Base-by-base conservation (phyloP, 2,888 invertebrate genomes). In the Ecliptopera silaceata region DNA sequence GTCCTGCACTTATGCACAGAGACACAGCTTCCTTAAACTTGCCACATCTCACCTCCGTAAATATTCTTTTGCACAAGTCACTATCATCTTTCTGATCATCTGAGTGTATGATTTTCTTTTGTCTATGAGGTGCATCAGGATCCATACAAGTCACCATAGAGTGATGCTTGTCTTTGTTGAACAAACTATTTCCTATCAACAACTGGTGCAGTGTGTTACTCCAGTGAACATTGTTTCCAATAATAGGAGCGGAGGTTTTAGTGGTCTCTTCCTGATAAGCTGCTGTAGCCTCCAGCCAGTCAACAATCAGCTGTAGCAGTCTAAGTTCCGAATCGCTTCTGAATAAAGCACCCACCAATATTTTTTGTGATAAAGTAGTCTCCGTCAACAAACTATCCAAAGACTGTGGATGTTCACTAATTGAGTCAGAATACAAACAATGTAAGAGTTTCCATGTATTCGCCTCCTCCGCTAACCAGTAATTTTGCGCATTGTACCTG, bases 261-360 rank as follows among this genome's bases (percentile, higher is more conserved):
- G 88, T 88, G 0, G 86, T 80, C 66, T 84, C 86, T 80, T 97
- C 97, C 26, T 96, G 95, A 76, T 96, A 97, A 73, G 96, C 95
- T 13, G 97, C 95, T 78, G 95, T 96, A 34, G 94, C 93, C 83
- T 98, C 98, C 49, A 98, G 81, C 98, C 98, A 98, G 82, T 98
- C 98, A 18, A 98, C 95, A 36, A 98, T 94, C 44, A 98, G 80
- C 81, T 98, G 97, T 72, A 95, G 93, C 75, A 96, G 93, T 29
- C 96, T 84, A 26, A 94, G 70, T 56, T 93, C 93, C 0, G 92
- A 82, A 70, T 93, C 93, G 51, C 85, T 86, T 81, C 82, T 81
- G 66, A 88, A 89, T 58, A 89, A 77, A 45, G 82, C 82, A 48
- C 72, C 72, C 0, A 91, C 88, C 61, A 91, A 77, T 20, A 74